phyloP scores from a whole-genome alignment of 2,888 invertebrate genomes.

The Spicauda simplicius region DNA sequence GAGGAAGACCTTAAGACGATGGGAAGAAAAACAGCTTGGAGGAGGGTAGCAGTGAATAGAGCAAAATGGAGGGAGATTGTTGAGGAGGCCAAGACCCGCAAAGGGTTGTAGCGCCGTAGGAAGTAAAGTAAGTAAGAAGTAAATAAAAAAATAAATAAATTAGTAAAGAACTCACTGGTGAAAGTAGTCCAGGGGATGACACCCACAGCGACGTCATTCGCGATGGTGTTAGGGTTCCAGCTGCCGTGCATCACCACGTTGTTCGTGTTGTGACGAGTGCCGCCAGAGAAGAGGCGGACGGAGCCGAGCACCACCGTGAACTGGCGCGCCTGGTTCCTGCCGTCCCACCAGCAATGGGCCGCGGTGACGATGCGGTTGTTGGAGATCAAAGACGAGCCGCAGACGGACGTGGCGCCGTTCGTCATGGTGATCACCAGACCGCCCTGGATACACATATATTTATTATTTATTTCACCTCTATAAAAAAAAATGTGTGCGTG shows the following conservation, averaged over 20 bases:
- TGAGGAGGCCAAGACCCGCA: too few relatives aligned
- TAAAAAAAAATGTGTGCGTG: too few relatives aligned
- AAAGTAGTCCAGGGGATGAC: conserved; percentile 37
- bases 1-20: too few relatives aligned
- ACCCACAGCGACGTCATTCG: conserved; percentile 56
- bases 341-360: conserved; percentile 58
- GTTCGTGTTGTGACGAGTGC: conserved; percentile 48
- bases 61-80: too few relatives aligned
- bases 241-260: conserved; percentile 48
- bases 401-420: conserved; percentile 51
- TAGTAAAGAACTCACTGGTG: conserved; percentile 48
- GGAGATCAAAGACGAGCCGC: conserved; percentile 60
- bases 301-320: conserved; percentile 59
- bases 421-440: conserved; percentile 55
- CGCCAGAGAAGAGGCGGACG: conserved; percentile 50
- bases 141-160: too few relatives aligned
- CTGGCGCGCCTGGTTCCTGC: conserved; percentile 50
- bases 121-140: too few relatives aligned
- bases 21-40: too few relatives aligned
- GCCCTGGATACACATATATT: conserved; percentile 44
- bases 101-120: too few relatives aligned
- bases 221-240: conserved; percentile 43
- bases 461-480: too few relatives aligned
- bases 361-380: conserved; percentile 53
- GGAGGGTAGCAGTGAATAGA: too few relatives aligned